phyloP scores from a whole-genome alignment of 1,140 invertebrate genomes.

The Arctopsyche grandis region DNA sequence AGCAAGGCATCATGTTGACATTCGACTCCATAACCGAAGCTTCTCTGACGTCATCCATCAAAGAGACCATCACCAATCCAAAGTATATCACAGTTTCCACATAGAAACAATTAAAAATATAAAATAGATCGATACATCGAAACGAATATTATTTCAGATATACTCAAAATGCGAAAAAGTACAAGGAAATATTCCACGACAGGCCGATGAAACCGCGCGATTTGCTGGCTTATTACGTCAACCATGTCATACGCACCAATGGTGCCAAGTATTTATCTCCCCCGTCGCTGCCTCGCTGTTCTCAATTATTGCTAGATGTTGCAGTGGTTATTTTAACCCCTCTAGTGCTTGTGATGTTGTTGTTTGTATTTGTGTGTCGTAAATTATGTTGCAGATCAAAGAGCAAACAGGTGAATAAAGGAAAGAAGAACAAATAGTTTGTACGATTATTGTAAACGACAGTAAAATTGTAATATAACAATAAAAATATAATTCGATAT shows the following conservation, averaged over 20 bases:
- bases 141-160: constrained; percentile 38
- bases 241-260: constrained; percentile 37
- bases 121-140: neutral
- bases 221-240: constrained; percentile 54
- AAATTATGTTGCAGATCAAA: constrained; percentile 35
- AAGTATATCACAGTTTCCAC: constrained; percentile 25
- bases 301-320: constrained; percentile 43
- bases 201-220: constrained; percentile 54
- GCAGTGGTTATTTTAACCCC: constrained; percentile 1
- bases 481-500: neutral
- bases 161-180: constrained; percentile 48
- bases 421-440: neutral
- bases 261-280: constrained; percentile 40
- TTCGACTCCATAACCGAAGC: constrained; percentile 33
- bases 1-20: constrained; percentile 56
- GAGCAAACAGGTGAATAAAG: neutral
- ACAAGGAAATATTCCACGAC: constrained; percentile 57
- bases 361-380: neutral
- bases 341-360: neutral
- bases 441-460: neutral
- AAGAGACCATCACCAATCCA: constrained; percentile 28
- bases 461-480: neutral
- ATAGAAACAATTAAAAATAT: neutral
- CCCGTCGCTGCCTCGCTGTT: constrained; percentile 5
- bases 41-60: constrained; percentile 29